Conservation (phyloP, 2,888 invertebrate species). For the Odontocerum albicorne region DNA sequence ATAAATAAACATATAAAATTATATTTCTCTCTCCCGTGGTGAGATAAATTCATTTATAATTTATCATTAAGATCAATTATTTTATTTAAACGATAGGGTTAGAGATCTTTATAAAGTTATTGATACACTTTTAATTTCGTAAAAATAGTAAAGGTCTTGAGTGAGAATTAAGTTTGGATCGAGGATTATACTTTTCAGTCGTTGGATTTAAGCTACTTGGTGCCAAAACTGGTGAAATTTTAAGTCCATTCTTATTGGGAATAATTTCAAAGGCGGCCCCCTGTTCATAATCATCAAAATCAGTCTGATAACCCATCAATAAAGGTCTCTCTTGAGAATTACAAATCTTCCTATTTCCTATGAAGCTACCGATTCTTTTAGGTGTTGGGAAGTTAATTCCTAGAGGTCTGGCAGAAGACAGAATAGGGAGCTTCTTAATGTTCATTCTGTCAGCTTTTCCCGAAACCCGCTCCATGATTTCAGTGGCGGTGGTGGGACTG, state of each 20-base stretch:
- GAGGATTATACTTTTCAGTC: constrained; percentile 40
- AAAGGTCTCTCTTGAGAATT: constrained; percentile 51
- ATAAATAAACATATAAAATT: neutral
- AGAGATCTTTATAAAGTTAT: too few species aligned
- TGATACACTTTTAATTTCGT: constrained; percentile 42
- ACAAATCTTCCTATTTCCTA: constrained; percentile 45
- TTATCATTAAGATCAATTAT: too few species aligned
- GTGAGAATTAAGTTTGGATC: constrained; percentile 47
- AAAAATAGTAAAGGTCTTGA: constrained; percentile 51
- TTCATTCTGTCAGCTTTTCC: constrained; percentile 29
- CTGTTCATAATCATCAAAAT: constrained; percentile 37
- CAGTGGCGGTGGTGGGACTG: constrained; percentile 17
- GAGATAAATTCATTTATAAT: neutral
- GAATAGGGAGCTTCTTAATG: constrained; percentile 53
- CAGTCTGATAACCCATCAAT: constrained; percentile 40
- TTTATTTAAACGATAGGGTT: too few species aligned
- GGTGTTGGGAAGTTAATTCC: constrained; percentile 49
- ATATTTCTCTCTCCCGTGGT: neutral
- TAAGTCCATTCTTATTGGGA: constrained; percentile 57
- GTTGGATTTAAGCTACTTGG: constrained; percentile 47
- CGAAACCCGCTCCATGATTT: constrained; percentile 20
- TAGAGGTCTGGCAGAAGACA: constrained; percentile 54
- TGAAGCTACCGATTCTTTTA: constrained; percentile 46
- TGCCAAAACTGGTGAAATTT: constrained; percentile 54
- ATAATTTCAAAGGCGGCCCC: constrained; percentile 54